Evolutionary conservation across 2,888 invertebrate genomes (phyloP).

Genomic region (Agrypnus murinus): DNA sequence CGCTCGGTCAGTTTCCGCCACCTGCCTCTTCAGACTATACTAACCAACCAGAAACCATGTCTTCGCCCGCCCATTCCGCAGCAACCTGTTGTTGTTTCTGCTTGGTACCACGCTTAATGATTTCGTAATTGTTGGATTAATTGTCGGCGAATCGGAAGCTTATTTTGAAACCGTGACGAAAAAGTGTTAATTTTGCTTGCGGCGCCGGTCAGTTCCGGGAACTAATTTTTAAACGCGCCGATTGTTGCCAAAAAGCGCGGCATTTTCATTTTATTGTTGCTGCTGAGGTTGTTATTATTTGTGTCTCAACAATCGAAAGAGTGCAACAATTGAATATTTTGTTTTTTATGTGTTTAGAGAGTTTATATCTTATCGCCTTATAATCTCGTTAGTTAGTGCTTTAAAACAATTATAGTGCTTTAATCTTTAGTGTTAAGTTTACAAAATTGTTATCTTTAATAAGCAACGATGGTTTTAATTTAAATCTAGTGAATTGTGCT

Average conservation of each 20-base stretch:
- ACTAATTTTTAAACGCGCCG: background rate
- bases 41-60: constrained; percentile 63
- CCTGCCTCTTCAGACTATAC: constrained; percentile 50
- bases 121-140: constrained; percentile 38
- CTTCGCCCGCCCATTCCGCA: constrained; percentile 72
- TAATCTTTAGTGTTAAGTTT: background rate
- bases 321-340: constrained; percentile 15
- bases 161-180: constrained; percentile 12
- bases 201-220: background rate
- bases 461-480: background rate
- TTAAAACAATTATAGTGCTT: background rate
- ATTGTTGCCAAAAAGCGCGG: background rate
- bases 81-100: constrained; percentile 66
- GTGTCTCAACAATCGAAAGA: background rate
- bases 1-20: constrained; percentile 53
- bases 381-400: background rate
- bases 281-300: too few relatives aligned
- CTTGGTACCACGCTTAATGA: constrained; percentile 33
- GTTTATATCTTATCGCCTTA: background rate
- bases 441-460: background rate
- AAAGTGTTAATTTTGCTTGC: constrained; percentile 4
- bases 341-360: too few relatives aligned
- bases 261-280: background rate
- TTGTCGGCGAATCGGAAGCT: constrained; percentile 23
- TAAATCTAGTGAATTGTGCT: background rate